Percentiles rank a stretch among this genome's conserved stretches.
phyloP scores from a whole-genome alignment of 2,888 invertebrate genomes.

The Acanthoscelides obtectus region DNA sequence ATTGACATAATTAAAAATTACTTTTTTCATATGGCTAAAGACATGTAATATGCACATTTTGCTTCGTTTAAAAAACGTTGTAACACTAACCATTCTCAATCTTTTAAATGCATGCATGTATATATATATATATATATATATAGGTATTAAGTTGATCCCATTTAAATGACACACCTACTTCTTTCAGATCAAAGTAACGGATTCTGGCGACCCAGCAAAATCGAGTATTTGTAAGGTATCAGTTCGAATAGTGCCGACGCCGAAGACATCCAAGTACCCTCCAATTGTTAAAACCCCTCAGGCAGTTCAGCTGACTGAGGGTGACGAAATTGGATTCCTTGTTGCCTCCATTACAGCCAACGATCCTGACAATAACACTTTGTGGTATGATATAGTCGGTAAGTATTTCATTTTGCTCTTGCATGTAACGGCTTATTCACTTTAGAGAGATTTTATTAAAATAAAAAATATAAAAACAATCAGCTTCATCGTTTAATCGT shows the following conservation, averaged over 20 bases:
- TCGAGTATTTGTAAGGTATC: slow-evolving; percentile 72
- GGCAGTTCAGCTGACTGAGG: slow-evolving; percentile 73
- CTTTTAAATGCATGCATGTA: too few relatives aligned
- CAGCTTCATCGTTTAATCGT: too few relatives aligned
- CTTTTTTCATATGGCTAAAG: too few relatives aligned
- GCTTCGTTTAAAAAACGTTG: too few relatives aligned
- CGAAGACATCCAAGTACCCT: slow-evolving; percentile 56
- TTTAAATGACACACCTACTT: not conserved
- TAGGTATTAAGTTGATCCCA: too few relatives aligned
- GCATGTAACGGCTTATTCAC: too few relatives aligned
- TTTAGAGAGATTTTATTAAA: not conserved
- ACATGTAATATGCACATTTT: too few relatives aligned
- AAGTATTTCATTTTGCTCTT: too few relatives aligned
- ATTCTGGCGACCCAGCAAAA: slow-evolving; percentile 69
- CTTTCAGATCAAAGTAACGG: slow-evolving; percentile 72
- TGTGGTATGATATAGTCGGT: slow-evolving; percentile 91
- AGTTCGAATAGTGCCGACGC: slow-evolving; percentile 60
- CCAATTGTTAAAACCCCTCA: slow-evolving; percentile 63
- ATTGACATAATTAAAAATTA: too few relatives aligned
- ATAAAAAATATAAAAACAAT: not conserved
- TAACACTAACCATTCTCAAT: too few relatives aligned
- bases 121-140: too few relatives aligned
- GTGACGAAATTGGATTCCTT: slow-evolving; percentile 81
- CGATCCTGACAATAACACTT: slow-evolving; percentile 79
- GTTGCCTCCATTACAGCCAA: slow-evolving; percentile 80